Evolutionary conservation across 2,888 invertebrate species (phyloP).

Genomic region (Venustoraphidia nigricollis): DNA sequence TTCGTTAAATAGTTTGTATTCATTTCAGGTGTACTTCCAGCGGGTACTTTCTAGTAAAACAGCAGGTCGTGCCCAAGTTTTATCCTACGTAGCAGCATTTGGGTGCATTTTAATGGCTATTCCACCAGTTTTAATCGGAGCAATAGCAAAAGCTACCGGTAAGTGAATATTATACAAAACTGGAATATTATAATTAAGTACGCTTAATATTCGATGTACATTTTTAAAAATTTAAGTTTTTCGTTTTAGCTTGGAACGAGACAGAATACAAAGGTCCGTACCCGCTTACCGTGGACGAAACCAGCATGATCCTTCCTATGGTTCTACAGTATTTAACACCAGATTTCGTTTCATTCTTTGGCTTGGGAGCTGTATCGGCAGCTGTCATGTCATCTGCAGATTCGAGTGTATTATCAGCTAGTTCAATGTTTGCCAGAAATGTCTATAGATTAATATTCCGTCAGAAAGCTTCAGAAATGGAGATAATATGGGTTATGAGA

Average conservation of each 20-base stretch:
- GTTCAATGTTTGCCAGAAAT: constrained; percentile 98
- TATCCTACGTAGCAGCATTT: constrained; percentile 90
- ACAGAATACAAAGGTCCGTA: constrained; percentile 67
- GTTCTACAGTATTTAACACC: constrained; percentile 95
- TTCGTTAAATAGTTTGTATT: background rate
- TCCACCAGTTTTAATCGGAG: constrained; percentile 92
- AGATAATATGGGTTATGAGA: constrained; percentile 95
- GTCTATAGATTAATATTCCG: constrained; percentile 95
- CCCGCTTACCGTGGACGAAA: constrained; percentile 61
- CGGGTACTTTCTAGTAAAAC: constrained; percentile 92
- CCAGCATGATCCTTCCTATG: constrained; percentile 92
- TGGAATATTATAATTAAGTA: background rate
- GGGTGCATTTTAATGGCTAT: constrained; percentile 96
- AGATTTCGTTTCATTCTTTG: constrained; percentile 90
- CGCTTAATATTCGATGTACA: background rate
- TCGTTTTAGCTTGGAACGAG: constrained; percentile 78
- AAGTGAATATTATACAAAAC: background rate
- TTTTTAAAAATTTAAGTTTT: background rate
- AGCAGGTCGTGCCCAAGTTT: constrained; percentile 78
- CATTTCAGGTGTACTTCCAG: constrained; percentile 82
- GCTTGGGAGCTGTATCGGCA: constrained; percentile 94
- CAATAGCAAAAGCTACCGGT: constrained; percentile 80
- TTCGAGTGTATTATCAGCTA: constrained; percentile 93
- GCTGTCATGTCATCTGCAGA: constrained; percentile 99
- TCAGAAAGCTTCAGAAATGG: constrained; percentile 92